phyloP scores from a whole-genome alignment of 1,140 invertebrate genomes.

The Delia radicum region DNA sequence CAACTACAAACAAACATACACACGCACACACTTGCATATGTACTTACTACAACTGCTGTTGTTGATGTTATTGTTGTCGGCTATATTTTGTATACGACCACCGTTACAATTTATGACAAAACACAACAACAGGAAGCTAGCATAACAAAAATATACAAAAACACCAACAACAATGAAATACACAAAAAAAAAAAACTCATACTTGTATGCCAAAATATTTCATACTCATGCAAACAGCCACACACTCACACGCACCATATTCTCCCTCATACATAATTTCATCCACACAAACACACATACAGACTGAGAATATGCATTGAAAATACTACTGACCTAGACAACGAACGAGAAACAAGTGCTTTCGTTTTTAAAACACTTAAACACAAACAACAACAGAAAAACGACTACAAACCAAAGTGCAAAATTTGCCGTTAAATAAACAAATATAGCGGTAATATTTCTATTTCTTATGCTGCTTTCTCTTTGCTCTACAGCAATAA shows the following conservation, averaged over 20 bases:
- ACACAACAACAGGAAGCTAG: constrained; percentile 19
- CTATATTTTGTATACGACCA: neutral
- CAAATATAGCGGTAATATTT: constrained; percentile 10
- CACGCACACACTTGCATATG: too few relatives aligned
- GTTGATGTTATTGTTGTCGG: neutral
- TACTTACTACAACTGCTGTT: neutral
- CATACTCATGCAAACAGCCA: constrained; percentile 7
- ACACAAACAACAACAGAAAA: constrained; percentile 2
- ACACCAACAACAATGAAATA: neutral
- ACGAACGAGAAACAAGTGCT: constrained; percentile 21
- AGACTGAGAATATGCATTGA: neutral
- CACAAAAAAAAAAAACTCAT: neutral
- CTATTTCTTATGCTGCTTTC: neutral
- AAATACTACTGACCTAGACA: constrained; percentile 29
- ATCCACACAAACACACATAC: neutral
- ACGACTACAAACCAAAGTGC: neutral
- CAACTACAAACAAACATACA: too few relatives aligned
- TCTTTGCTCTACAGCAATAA: neutral
- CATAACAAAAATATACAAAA: neutral
- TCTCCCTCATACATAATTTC: neutral
- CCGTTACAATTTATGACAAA: constrained; percentile 17
- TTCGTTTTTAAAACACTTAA: neutral
- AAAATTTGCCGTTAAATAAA: constrained; percentile 14
- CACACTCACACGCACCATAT: constrained; percentile 32
- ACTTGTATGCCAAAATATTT: neutral